These are phyloP conservation scores for Heptranchias perlo DNA, from an alignment of 2,113 vertebrate genomes.

Conservation along the genomic window DNA sequence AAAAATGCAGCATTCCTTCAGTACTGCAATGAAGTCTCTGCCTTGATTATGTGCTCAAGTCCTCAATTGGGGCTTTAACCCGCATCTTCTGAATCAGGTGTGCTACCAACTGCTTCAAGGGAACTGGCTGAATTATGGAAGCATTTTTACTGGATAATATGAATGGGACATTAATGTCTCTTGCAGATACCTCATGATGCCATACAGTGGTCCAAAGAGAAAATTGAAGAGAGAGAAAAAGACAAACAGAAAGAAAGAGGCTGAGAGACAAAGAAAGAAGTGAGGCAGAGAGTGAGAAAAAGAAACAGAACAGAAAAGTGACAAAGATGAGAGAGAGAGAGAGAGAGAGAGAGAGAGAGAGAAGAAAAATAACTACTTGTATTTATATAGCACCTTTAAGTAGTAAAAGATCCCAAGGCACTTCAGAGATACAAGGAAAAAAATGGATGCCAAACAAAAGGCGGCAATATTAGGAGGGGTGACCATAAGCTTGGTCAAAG, in stretches of 20 bases:
- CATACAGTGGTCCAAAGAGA: background rate
- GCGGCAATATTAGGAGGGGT: too few species aligned
- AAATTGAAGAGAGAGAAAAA: background rate
- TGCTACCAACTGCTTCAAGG: background rate
- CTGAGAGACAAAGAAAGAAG: background rate
- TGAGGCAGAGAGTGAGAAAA: background rate
- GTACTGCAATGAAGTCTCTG: background rate
- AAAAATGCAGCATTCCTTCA: background rate
- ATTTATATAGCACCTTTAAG: too few species aligned
- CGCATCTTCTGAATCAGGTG: background rate
- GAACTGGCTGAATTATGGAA: background rate
- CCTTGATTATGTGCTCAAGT: background rate
- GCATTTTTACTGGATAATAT: background rate
- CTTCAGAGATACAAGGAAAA: background rate
- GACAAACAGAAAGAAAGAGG: background rate
- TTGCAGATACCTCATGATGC: background rate
- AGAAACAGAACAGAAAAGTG: too few species aligned
- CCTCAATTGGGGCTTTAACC: background rate
- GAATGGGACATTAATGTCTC: background rate
- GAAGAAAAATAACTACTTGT: background rate
- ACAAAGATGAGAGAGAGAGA: background rate
- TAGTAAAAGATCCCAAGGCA: too few species aligned
- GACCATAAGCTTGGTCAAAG: too few species aligned
- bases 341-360: background rate
- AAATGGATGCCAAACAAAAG: too few species aligned